Evolutionary conservation across 2,888 invertebrate genomes (phyloP), one percentile per base, ranked within the genome.

Genomic region (Conomelus anceps): DNA sequence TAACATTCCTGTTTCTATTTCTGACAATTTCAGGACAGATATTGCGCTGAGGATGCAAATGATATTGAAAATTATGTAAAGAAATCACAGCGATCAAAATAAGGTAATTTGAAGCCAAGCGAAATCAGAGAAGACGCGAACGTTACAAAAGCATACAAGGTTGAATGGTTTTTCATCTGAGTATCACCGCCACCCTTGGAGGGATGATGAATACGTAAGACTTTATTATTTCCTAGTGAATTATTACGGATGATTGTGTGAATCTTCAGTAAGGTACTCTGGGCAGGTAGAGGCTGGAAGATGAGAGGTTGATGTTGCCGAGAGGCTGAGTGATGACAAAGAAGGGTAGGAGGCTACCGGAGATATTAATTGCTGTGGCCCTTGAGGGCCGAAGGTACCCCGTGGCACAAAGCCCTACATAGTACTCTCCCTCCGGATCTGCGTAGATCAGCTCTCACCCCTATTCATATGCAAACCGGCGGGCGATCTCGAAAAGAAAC

Each of bases 391-490:
- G 63, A 7, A n/a, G 63, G 26, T 84, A 86, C 29, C 86, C 26
- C 22, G 86, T 29, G 86, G 86, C 86, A 23, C 86, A 86, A 86
- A 86, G 86, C 23, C 86, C 29, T 26, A 86, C 86, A 24, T 29
- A 1, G 86, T 23, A 1, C 86, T n/a, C 24, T 86, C 86, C 23
- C 24, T 22, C 86, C 17, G 86, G 23, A 26, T n/a, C 63, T 22
- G 86, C 86, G n/a, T 22, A 26, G 26, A 24, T 23, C 86, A 26
- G 85, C 88, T 84, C 84, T 24, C 85, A 29, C 17, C 34, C 29
- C 88, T 85, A 88, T 88, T 88, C 85, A 88, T 88, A 88, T 88
- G 88, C 88, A 88, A 88, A 88, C 23, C 88, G 23, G 88, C 88
- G 26, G 34, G 26, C 26, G 88, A 85, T 88, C 85, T 88, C 17